Conservation (phyloP, 2,888 invertebrate genomes). For the Tachina lurida region DNA sequence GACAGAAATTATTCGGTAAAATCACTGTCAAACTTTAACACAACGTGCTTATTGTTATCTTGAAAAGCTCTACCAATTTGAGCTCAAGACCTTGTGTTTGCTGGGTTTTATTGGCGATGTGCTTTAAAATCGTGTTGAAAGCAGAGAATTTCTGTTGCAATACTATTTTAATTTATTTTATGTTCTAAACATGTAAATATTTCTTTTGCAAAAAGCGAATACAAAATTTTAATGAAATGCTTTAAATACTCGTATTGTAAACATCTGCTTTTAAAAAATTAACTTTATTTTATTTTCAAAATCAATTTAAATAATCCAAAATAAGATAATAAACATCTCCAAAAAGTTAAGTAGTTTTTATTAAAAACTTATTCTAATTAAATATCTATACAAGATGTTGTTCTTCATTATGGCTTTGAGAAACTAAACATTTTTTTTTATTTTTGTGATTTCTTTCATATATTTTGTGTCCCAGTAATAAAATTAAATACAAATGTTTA, state of each 20-base stretch:
- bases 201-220: background rate
- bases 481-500: background rate
- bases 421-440: background rate
- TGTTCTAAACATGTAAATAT: constrained; percentile 35
- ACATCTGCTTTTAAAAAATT: constrained; percentile 19
- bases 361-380: background rate
- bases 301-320: constrained; percentile 1
- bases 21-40: too few species aligned
- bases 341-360: background rate
- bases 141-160: constrained; percentile 12
- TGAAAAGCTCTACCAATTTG: too few species aligned
- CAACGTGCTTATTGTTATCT: too few species aligned
- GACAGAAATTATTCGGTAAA: too few species aligned
- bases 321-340: background rate
- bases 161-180: constrained; percentile 15
- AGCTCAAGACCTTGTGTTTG: background rate
- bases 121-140: constrained; percentile 53
- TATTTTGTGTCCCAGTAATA: background rate
- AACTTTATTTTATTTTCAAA: constrained; percentile 2
- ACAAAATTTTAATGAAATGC: background rate
- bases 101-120: constrained; percentile 49
- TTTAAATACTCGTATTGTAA: background rate
- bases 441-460: background rate
- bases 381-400: background rate
- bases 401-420: background rate